Percentiles rank a stretch among this genome's conserved stretches.
Conservation (phyloP, 2,888 invertebrate species). For the Acronicta leporina region DNA sequence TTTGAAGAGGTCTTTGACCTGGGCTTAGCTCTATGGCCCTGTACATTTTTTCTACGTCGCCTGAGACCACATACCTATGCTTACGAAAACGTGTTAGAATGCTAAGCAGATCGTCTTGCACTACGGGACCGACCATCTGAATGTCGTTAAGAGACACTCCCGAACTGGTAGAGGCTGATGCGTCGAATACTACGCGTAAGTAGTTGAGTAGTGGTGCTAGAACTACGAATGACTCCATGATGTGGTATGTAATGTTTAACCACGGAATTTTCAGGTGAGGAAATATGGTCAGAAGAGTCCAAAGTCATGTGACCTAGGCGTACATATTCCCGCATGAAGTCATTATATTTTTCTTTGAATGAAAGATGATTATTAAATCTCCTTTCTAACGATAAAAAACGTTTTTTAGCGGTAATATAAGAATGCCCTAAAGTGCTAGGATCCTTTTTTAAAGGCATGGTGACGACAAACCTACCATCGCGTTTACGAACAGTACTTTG, state of each 20-base stretch:
- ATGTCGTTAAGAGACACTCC: too few relatives aligned
- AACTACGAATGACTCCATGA: slow-evolving; percentile 5
- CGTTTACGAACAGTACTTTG: slow-evolving; percentile 23
- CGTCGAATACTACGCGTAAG: too few relatives aligned
- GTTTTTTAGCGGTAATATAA: background rate
- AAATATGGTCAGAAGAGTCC: slow-evolving; percentile 1
- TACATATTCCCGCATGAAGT: slow-evolving; percentile 10
- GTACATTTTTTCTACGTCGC: too few relatives aligned
- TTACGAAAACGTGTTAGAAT: too few relatives aligned
- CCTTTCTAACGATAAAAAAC: slow-evolving; percentile 12
- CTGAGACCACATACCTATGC: too few relatives aligned
- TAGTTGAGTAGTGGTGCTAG: too few relatives aligned
- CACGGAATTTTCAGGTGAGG: background rate
- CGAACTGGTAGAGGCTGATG: too few relatives aligned
- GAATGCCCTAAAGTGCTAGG: slow-evolving; percentile 6
- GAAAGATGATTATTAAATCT: slow-evolving; percentile 2
- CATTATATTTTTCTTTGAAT: background rate
- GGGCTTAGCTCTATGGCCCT: too few relatives aligned
- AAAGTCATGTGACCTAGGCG: slow-evolving; percentile 7
- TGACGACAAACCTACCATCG: background rate
- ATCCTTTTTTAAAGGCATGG: slow-evolving; percentile 5
- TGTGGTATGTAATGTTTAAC: background rate
- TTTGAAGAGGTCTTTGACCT: too few relatives aligned
- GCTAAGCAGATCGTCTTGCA: too few relatives aligned
- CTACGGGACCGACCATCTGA: too few relatives aligned